These are phyloP conservation scores for Halcyon chelicuti DNA, from an alignment of 2,797 vertebrate genomes.

Conservation along the genomic window DNA sequence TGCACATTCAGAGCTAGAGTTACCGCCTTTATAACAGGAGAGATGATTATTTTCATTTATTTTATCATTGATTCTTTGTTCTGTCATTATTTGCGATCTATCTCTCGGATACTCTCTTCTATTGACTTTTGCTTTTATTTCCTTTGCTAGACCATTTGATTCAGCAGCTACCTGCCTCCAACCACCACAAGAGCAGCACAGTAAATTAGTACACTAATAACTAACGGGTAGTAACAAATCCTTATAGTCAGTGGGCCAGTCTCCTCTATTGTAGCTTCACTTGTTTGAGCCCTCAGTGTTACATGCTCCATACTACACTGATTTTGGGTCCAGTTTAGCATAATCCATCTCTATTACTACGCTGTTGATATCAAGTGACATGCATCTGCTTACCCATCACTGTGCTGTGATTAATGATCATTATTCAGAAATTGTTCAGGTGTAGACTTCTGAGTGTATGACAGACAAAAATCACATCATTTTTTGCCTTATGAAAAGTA, in stretches of 20 bases:
- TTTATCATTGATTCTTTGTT: not conserved
- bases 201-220: not conserved
- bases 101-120: not conserved
- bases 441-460: not conserved
- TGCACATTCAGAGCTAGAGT: not conserved
- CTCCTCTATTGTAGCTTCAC: not conserved
- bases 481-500: not conserved
- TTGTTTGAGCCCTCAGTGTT: not conserved
- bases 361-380: not conserved
- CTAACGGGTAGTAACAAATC: not conserved
- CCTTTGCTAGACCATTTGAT: not conserved
- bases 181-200: not conserved
- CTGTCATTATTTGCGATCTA: not conserved
- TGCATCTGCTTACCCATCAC: not conserved
- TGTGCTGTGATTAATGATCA: not conserved
- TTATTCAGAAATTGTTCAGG: not conserved
- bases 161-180: not conserved
- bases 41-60: not conserved
- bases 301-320: not conserved
- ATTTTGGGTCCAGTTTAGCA: not conserved
- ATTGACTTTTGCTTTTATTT: not conserved
- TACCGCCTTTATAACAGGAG: not conserved
- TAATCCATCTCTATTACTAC: not conserved
- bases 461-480: not conserved
- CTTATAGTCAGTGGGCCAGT: not conserved